phyloP scores from a whole-genome alignment of 1,140 invertebrate species.

The Trachymyrmex septentrionalis region DNA sequence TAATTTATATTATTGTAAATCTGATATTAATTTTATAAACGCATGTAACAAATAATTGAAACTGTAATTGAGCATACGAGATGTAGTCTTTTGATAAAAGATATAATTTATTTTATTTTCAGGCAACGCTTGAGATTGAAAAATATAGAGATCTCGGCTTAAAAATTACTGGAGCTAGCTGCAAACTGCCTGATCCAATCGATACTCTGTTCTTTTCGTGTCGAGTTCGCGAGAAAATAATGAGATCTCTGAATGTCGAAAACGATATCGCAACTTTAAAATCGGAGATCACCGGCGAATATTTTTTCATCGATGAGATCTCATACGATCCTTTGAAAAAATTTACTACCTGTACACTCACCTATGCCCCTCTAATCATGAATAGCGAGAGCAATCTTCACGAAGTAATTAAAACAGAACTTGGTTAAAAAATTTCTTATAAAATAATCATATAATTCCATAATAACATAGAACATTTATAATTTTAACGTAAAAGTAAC shows the following conservation, averaged over 20 bases:
- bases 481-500: not conserved
- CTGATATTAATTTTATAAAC: not conserved
- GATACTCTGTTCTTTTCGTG: constrained; percentile 79
- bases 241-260: constrained; percentile 73
- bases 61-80: not conserved
- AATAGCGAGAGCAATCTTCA: constrained; percentile 65
- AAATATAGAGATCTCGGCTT: constrained; percentile 76
- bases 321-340: constrained; percentile 72
- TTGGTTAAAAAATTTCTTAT: not conserved
- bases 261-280: constrained; percentile 79
- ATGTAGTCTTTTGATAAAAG: not conserved
- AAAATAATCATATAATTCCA: not conserved
- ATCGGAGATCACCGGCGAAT: constrained; percentile 80
- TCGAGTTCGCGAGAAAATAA: constrained; percentile 77
- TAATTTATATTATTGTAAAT: constrained; percentile 14
- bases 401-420: constrained; percentile 58
- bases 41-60: not conserved
- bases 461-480: not conserved
- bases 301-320: constrained; percentile 73
- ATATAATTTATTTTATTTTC: constrained; percentile 12
- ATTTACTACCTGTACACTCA: constrained; percentile 63
- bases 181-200: constrained; percentile 80
- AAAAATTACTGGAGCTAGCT: constrained; percentile 79
- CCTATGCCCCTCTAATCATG: constrained; percentile 78
- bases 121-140: constrained; percentile 80